A percentile compares a stretch with the other conserved stretches of the same genome.
These are phyloP conservation scores for Pycnonotus jocosus DNA, from an alignment of 2,113 vertebrate species.

Conservation along the genomic window DNA sequence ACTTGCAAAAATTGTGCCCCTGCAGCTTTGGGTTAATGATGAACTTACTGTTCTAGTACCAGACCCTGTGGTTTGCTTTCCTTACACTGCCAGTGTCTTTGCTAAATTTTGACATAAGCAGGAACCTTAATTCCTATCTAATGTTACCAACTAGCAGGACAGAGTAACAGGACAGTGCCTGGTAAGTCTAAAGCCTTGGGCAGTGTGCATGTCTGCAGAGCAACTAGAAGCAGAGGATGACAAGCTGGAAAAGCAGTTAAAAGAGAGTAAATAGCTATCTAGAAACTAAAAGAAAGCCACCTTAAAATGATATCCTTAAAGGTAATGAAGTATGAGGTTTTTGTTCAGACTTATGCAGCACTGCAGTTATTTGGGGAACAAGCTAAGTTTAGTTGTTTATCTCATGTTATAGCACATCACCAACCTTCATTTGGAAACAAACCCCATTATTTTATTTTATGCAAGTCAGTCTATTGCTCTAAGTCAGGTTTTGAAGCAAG, in stretches of 20 bases:
- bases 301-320: neutral
- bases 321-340: neutral
- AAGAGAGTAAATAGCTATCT: fast-evolving
- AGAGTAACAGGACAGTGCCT: neutral
- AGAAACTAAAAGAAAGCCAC: neutral
- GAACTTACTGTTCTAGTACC: neutral
- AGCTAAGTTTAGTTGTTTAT: neutral
- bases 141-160: neutral
- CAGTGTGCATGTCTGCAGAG: neutral
- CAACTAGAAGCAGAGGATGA: neutral
- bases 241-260: neutral
- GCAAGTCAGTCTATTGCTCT: neutral
- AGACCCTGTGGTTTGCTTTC: neutral
- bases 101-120: neutral
- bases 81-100: neutral
- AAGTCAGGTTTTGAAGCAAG: neutral
- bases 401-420: neutral
- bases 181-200: neutral
- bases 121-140: neutral
- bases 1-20: neutral
- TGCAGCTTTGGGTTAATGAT: neutral
- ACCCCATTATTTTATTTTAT: neutral
- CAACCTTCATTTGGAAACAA: neutral
- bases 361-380: neutral
- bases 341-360: neutral